Evolutionary conservation across 2,113 vertebrate genomes (phyloP).

Genomic region (Megalops atlanticus): DNA sequence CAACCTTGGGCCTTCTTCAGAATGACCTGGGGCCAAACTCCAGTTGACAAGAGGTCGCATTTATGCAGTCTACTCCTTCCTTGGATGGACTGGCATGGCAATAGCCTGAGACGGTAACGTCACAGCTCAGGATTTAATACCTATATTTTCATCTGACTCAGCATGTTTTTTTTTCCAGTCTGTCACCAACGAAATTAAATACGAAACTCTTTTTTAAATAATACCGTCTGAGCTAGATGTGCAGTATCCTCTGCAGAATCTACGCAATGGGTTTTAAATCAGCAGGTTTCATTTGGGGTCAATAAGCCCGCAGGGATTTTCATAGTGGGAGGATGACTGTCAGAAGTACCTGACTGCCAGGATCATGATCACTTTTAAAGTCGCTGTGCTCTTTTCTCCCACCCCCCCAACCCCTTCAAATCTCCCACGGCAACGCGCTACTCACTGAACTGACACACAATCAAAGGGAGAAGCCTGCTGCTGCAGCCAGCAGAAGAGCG

Average conservation of each 20-base stretch:
- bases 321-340: background rate
- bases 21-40: background rate
- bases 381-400: background rate
- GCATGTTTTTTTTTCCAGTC: too few species aligned
- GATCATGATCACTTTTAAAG: background rate
- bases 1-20: background rate
- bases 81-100: background rate
- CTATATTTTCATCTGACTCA: too few species aligned
- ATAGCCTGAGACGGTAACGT: too few species aligned
- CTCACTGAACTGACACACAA: background rate
- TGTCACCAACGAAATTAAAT: background rate
- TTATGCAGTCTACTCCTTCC: background rate
- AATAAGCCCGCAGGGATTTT: background rate
- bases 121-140: too few species aligned
- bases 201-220: too few species aligned
- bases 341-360: conserved; percentile 3
- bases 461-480: background rate
- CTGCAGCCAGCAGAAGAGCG: background rate
- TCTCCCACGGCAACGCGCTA: background rate
- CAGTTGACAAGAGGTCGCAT: background rate
- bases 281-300: background rate
- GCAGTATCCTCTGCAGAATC: background rate
- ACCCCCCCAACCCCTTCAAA: background rate
- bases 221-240: too few species aligned
- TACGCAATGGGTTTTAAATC: background rate